phyloP scores from a whole-genome alignment of 2,888 invertebrate genomes.

The Ypsolopha sequella region DNA sequence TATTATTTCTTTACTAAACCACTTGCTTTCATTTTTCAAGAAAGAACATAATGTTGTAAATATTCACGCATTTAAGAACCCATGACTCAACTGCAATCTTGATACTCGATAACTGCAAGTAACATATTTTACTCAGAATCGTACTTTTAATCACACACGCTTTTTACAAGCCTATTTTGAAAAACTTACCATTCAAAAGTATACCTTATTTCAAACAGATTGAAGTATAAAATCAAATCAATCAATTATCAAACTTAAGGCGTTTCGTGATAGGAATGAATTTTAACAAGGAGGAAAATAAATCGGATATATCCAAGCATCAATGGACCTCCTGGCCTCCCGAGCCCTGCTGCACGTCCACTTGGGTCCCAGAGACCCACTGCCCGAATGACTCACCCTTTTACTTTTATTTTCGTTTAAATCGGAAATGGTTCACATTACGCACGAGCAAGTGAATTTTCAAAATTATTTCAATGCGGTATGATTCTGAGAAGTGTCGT shows the following conservation, averaged over 20 bases:
- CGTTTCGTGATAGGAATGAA: background rate
- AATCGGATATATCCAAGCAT: background rate
- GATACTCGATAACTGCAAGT: background rate
- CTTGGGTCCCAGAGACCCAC: constrained; percentile 23
- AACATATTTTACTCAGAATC: no score
- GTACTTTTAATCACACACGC: no score
- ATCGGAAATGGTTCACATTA: background rate
- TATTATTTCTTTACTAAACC: no score
- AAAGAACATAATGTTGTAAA: no score
- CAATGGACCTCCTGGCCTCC: background rate
- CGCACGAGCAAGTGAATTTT: background rate
- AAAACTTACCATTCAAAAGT: no score
- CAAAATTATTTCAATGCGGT: no score
- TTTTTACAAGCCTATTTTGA: no score
- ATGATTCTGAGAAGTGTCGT: no score
- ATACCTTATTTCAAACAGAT: no score
- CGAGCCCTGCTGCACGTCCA: background rate
- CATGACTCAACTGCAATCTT: background rate
- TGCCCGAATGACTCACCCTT: constrained; percentile 43
- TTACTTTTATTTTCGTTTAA: background rate
- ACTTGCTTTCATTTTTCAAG: no score
- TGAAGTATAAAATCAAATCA: no score
- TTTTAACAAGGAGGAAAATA: constrained; percentile 1
- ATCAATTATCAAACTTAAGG: background rate
- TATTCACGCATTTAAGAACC: background rate